These are phyloP conservation scores for Hermaeophaga mercurialis DNA, from an alignment of 2,888 invertebrate species.

Conservation along the genomic window DNA sequence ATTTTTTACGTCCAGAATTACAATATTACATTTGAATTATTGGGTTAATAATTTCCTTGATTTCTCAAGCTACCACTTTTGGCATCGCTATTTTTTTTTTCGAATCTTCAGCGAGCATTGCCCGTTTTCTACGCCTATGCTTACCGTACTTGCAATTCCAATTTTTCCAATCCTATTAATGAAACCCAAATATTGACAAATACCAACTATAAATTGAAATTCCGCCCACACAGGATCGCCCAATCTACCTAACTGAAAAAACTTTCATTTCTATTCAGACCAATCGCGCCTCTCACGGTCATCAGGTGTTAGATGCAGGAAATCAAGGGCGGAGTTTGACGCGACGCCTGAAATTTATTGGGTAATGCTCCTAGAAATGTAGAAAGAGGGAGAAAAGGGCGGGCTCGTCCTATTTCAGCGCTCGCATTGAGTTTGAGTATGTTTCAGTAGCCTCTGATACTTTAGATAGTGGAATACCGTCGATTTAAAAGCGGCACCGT, in stretches of 20 bases:
- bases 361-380: constrained; percentile 39
- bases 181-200: constrained; percentile 12
- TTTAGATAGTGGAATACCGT: constrained; percentile 40
- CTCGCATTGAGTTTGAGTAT: constrained; percentile 4
- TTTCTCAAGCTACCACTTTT: no score
- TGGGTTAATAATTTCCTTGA: no score
- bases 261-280: constrained; percentile 11
- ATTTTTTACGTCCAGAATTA: no score
- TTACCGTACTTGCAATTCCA: not conserved
- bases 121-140: no score
- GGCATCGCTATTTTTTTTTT: no score
- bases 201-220: constrained; percentile 13
- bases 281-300: constrained; percentile 4
- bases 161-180: no score
- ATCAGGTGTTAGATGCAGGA: constrained; percentile 53
- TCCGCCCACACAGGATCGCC: constrained; percentile 12
- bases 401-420: constrained; percentile 44
- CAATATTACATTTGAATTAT: no score
- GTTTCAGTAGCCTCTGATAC: constrained; percentile 18
- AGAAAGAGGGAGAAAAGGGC: constrained; percentile 46
- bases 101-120: no score
- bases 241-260: constrained; percentile 16
- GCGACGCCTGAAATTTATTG: constrained; percentile 42
- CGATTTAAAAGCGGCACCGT: not conserved
- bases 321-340: constrained; percentile 42